Evolutionary conservation across 2,113 vertebrate species (phyloP).

Genomic region (Cebidichthys violaceus): DNA sequence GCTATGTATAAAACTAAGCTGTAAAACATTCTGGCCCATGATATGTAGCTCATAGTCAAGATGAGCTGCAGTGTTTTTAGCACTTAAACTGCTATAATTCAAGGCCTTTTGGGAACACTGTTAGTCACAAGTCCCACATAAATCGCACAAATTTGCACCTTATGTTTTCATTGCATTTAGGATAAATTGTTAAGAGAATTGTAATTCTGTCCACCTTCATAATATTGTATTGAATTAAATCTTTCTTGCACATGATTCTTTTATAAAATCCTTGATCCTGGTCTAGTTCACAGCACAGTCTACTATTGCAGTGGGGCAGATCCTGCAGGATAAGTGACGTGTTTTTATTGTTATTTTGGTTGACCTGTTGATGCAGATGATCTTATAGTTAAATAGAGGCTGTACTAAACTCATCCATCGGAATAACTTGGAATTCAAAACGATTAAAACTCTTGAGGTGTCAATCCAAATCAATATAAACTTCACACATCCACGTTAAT

Average conservation of each 20-base stretch:
- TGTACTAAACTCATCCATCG: not conserved
- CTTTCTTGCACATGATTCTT: not conserved
- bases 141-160: not conserved
- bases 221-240: not conserved
- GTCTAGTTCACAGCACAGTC: not conserved
- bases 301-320: no score
- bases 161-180: not conserved
- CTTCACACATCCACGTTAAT: not conserved
- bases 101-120: slow-evolving; percentile 11
- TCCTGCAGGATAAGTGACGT: not conserved
- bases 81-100: slow-evolving; percentile 17
- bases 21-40: not conserved
- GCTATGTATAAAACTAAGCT: not conserved
- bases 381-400: slow-evolving; percentile 11
- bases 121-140: not conserved
- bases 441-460: not conserved
- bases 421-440: not conserved
- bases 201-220: not conserved
- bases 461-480: slow-evolving; percentile 2
- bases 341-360: not conserved
- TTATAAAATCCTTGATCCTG: no score
- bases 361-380: not conserved
- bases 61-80: slow-evolving; percentile 41
- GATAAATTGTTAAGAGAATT: not conserved
- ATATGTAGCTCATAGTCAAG: slow-evolving; percentile 14